phyloP scores from a whole-genome alignment of 2,888 invertebrate genomes.

The Bhutanitis thaidina region DNA sequence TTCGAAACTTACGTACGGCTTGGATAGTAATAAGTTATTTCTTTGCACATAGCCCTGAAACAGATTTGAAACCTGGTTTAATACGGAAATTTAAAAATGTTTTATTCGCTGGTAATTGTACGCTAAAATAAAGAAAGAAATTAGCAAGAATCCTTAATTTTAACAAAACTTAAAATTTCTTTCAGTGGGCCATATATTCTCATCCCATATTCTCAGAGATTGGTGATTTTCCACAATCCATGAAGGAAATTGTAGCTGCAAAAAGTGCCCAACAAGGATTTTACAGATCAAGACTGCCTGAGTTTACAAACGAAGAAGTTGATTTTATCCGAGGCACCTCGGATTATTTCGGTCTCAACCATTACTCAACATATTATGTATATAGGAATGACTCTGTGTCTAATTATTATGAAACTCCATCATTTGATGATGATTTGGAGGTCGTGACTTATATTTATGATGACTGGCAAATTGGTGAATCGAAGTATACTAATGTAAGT shows the following conservation, averaged over 20 bases:
- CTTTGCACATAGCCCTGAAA: no score
- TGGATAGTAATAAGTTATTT: no score
- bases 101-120: no score
- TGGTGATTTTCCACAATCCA: constrained; percentile 81
- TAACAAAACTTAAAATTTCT: constrained; percentile 21
- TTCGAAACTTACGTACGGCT: no score
- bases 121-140: no score
- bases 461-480: constrained; percentile 17
- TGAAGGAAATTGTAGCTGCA: constrained; percentile 76
- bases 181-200: constrained; percentile 75
- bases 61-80: no score
- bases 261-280: constrained; percentile 80
- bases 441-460: constrained; percentile 19
- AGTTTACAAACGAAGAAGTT: constrained; percentile 54
- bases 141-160: no score
- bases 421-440: constrained; percentile 36
- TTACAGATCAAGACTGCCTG: constrained; percentile 73
- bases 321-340: constrained; percentile 36
- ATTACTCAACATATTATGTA: constrained; percentile 73
- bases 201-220: constrained; percentile 80
- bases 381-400: constrained; percentile 40
- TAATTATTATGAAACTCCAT: constrained; percentile 31
- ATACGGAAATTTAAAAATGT: no score
- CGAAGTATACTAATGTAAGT: not conserved
- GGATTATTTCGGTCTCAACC: constrained; percentile 76